Percentiles rank a stretch among this genome's conserved stretches.
These are phyloP conservation scores for Platanista minor DNA, from an alignment of 2,113 vertebrate species.

Conservation along the genomic window DNA sequence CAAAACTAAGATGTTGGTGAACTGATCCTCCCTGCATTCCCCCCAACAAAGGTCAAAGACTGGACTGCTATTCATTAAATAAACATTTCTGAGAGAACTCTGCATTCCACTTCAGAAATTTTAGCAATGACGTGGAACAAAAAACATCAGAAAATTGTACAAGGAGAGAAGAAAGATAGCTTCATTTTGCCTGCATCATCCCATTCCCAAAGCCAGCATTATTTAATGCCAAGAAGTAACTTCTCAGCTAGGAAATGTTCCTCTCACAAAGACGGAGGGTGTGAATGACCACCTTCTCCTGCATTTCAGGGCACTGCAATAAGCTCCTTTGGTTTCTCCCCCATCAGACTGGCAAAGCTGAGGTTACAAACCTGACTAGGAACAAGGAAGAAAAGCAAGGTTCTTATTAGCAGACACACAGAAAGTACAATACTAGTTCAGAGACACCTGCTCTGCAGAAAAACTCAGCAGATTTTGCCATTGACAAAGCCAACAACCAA, in stretches of 20 bases:
- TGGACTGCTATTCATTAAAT: background rate
- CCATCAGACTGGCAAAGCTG: background rate
- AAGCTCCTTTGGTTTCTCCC: background rate
- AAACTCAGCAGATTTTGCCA: background rate
- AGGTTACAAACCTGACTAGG: background rate
- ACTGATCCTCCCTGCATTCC: background rate
- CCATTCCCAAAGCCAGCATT: background rate
- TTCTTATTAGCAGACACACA: background rate
- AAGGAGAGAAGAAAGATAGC: background rate
- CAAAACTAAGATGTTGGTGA: background rate
- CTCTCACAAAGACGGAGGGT: background rate
- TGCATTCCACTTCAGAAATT: background rate
- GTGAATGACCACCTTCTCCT: background rate
- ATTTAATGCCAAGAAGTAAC: background rate
- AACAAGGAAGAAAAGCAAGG: background rate
- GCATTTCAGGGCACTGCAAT: background rate
- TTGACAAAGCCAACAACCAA: background rate
- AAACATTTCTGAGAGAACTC: background rate
- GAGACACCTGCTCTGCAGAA: background rate
- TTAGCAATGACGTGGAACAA: background rate
- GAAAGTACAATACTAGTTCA: background rate
- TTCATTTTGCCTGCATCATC: background rate
- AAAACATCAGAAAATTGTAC: background rate
- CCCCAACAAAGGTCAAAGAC: background rate
- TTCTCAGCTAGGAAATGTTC: background rate